Conservation (phyloP, 2,797 vertebrate genomes). For the Dallia pectoralis region DNA sequence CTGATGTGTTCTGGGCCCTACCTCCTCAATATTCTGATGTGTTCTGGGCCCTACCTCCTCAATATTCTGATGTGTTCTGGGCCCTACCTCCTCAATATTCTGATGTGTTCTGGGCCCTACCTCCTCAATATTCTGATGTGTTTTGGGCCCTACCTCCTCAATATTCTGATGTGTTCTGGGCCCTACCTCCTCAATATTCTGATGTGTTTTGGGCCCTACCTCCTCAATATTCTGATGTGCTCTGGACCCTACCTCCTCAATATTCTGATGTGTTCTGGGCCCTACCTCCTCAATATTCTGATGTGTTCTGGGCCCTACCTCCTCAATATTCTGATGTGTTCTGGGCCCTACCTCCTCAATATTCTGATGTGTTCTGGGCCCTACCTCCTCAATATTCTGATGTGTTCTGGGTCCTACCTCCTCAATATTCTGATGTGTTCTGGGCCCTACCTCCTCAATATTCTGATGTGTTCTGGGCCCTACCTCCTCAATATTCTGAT, state of each 20-base stretch:
- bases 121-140: slow-evolving; percentile 45
- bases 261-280: slow-evolving; percentile 49
- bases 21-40: slow-evolving; percentile 44
- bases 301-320: slow-evolving; percentile 44
- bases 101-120: slow-evolving; percentile 44
- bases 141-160: slow-evolving; percentile 45
- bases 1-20: slow-evolving; percentile 45
- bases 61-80: slow-evolving; percentile 50
- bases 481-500: slow-evolving; percentile 43
- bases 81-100: slow-evolving; percentile 46
- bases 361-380: slow-evolving; percentile 48
- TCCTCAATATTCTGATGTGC: slow-evolving; percentile 45
- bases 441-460: slow-evolving; percentile 47
- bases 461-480: slow-evolving; percentile 46
- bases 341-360: slow-evolving; percentile 45
- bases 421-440: slow-evolving; percentile 46
- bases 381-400: slow-evolving; percentile 44
- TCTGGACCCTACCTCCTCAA: slow-evolving; percentile 45
- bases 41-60: slow-evolving; percentile 44
- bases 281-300: slow-evolving; percentile 45
- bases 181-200: slow-evolving; percentile 47
- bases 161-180: slow-evolving; percentile 49
- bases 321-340: slow-evolving; percentile 47
- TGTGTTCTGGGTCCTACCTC: slow-evolving; percentile 45
- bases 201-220: slow-evolving; percentile 44